Base-by-base conservation (phyloP, 2,797 vertebrate genomes). In the Staurois parvus region DNA sequence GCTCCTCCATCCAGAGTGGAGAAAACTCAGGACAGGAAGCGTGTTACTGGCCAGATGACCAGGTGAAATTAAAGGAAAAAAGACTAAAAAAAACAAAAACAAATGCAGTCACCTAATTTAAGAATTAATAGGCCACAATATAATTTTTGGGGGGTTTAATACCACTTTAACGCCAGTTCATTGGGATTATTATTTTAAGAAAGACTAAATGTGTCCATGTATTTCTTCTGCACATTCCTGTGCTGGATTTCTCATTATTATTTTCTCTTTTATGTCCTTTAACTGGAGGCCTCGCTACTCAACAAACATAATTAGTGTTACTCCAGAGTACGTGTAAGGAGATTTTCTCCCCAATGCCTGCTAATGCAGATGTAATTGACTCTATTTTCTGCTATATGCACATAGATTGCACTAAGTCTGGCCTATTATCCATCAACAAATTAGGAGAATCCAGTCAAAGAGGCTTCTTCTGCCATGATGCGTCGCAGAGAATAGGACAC, bases 301-400 rank as follows among this genome's bases (percentile, higher is more conserved):
- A 85, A 91, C 91, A 93, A 92, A 90, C 89, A 93, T 91, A 91
- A 91, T 90, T 89, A 89, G 90, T 87, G 91, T 92, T 88, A 85
- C 93, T 91, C 84, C 42, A 88, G 89, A 92, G 88, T 88, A 88
- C 89, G 85, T 90, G 92, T 92, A 93, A 92, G 93, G 90, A 92
- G 94, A 94, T 96, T 94, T 94, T 87, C 90, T 78, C 69, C 88
- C 91, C 91, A 87, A 93, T 92, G 91, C 91, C 91, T 81, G 87
- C 94, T 96, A 96, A 94, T 95, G 91, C 95, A 94, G 93, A 95
- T 92, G 94, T 94, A 94, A 96, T 95, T 95, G 94, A 96, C 94
- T 95, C 92, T 88, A 91, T 93, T 93, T 94, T 95, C 92, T 93
- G 93, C 93, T 93, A 93, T 94, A 94, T 92, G 93, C 93, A 90